Evolutionary conservation across 2,113 vertebrate species (phyloP).

Genomic region (Podocnemis expansa): DNA sequence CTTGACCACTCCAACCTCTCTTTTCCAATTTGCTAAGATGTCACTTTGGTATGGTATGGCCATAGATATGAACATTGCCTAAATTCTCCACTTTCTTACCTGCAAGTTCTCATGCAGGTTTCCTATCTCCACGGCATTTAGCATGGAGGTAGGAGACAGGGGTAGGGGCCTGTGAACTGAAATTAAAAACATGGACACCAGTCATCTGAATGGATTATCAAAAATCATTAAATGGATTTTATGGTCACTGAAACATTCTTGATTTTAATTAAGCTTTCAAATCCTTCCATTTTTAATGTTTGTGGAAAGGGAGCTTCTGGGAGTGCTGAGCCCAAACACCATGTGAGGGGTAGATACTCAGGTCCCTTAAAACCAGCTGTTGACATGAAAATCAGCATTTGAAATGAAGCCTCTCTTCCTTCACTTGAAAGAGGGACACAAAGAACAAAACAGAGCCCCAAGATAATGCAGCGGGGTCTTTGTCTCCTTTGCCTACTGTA

Average conservation of each 20-base stretch:
- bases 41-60: too few species aligned
- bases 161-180: neutral
- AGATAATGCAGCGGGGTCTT: too few species aligned
- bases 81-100: neutral
- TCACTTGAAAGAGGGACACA: neutral
- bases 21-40: too few species aligned
- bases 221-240: neutral
- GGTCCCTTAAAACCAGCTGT: neutral
- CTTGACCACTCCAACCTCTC: too few species aligned
- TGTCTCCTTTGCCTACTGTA: neutral
- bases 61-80: too few species aligned
- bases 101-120: neutral
- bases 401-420: neutral
- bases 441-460: too few species aligned
- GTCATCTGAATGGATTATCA: neutral
- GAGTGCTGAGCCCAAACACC: neutral
- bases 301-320: neutral
- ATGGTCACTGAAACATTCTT: neutral
- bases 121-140: neutral
- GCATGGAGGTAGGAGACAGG: neutral
- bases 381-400: neutral
- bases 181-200: neutral
- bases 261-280: neutral
- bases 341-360: neutral
- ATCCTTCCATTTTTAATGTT: neutral